Evolutionary conservation across 1,140 invertebrate genomes (phyloP).

Genomic region (Drosophila bocki): DNA sequence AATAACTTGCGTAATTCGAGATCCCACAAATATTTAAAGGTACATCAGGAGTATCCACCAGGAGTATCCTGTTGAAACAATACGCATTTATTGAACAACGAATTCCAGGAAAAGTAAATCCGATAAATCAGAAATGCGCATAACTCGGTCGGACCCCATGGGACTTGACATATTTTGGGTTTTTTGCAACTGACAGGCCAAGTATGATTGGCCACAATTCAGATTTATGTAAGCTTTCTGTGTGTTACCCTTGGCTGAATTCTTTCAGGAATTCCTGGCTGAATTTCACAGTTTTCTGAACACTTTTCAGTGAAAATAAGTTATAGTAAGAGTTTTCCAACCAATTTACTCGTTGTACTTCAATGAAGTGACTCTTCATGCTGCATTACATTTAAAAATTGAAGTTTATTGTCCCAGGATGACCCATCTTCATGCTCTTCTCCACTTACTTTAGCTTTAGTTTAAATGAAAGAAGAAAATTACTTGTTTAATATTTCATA

Average conservation of each 20-base stretch:
- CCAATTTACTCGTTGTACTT: neutral
- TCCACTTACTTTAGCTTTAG: neutral
- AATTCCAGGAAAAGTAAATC: neutral
- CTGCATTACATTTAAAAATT: slow-evolving; percentile 2
- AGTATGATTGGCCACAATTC: slow-evolving; percentile 27
- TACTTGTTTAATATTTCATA: neutral
- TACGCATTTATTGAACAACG: slow-evolving; percentile 10
- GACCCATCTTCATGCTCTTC: neutral
- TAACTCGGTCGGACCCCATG: slow-evolving; percentile 5
- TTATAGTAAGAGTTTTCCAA: neutral
- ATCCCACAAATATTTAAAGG: neutral
- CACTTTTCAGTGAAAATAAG: too few species aligned
- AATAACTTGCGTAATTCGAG: slow-evolving; percentile 4
- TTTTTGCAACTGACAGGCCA: slow-evolving; percentile 34
- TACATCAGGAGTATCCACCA: neutral
- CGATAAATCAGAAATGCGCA: slow-evolving; percentile 32
- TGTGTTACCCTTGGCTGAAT: neutral
- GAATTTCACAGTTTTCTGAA: neutral
- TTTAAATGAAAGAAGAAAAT: neutral
- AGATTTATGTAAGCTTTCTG: slow-evolving; percentile 33
- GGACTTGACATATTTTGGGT: slow-evolving; percentile 18
- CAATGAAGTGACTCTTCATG: neutral
- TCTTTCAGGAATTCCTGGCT: neutral
- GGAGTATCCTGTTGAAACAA: slow-evolving; percentile 1
- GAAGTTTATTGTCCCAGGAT: slow-evolving; percentile 4